phyloP scores from a whole-genome alignment of 2,797 vertebrate genomes.

The Syndactyla subalaris region DNA sequence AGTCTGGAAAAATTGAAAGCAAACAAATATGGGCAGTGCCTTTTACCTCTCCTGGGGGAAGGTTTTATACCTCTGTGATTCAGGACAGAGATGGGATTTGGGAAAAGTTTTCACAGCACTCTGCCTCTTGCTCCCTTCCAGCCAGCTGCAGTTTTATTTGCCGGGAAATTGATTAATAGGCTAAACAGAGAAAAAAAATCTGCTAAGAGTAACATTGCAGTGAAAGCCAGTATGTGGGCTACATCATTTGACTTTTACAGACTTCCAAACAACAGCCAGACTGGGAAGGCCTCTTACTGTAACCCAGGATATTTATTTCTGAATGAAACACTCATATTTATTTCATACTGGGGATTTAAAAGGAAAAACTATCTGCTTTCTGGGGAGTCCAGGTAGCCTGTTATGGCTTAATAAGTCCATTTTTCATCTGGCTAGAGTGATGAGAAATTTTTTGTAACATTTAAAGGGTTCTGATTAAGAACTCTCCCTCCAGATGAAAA shows the following conservation, averaged over 20 bases:
- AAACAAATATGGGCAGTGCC: fast-evolving
- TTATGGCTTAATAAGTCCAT: not conserved
- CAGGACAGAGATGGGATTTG: not conserved
- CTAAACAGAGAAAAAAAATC: not conserved
- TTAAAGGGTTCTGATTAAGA: not conserved
- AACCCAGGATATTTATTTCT: not conserved
- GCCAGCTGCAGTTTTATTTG: not conserved
- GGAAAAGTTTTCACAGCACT: not conserved
- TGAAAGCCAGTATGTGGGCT: not conserved
- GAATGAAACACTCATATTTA: not conserved
- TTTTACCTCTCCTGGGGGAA: not conserved
- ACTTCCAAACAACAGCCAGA: not conserved
- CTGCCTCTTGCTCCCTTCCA: not conserved
- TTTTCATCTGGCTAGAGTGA: not conserved
- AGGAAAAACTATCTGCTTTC: not conserved
- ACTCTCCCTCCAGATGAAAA: not conserved
- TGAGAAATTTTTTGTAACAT: not conserved
- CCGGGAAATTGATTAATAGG: not conserved
- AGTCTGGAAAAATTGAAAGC: not conserved
- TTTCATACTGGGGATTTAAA: not conserved
- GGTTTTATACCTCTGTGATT: not conserved
- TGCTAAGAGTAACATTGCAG: not conserved
- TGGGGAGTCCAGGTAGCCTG: not conserved
- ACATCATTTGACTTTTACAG: not conserved
- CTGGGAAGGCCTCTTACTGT: not conserved